Base-by-base conservation (phyloP, 1,140 invertebrate genomes). In the Chrysoperla carnea region DNA sequence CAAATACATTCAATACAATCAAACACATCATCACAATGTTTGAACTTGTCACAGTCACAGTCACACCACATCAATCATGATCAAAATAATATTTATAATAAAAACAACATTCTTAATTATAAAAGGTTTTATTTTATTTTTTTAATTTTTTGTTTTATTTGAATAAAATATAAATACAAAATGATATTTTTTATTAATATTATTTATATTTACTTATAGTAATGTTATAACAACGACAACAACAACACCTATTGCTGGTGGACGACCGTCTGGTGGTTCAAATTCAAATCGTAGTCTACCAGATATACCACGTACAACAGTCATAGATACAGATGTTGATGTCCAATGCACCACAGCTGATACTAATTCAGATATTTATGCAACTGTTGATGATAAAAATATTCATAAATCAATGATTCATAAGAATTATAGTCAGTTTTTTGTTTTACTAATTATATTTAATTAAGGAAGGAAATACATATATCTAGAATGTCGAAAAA, bases 291-390 rank as follows among this genome's bases (percentile, higher is more conserved):
- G 75, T 55, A 77, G 75, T 58, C 61, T 78, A 42, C 75, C 75
- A 15, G 75, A 76, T 50, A 77, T 78, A 50, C 75, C 75, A 39
- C 64, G 70, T 37, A 60, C 64, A 42, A 62, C 52, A 12, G 59
- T 60, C 43, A 48, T 50, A 14, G 63, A 67, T 49, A 60, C 58
- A 12, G 64, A 66, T 47, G 50, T 58, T 29, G 61, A 62, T 45
- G 70, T 68, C 50, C 66, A 68, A 45, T 56, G 53, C 5, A 59
- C 55, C 8, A 62, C 63, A 48, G 58, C 59, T 29, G 69, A 72
- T 39, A 74, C 74, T 53, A 67, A 69, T 15, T 78, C 72, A 0
- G 76, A 77, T 48, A 55, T 78, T 8, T 78, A 78, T 51, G 75
- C 76, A 12, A 77, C 76, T 7, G 73, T 79, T n/a, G 68, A 68